Evolutionary conservation across 2,113 vertebrate genomes (phyloP).

Genomic region (Alosa alosa): DNA sequence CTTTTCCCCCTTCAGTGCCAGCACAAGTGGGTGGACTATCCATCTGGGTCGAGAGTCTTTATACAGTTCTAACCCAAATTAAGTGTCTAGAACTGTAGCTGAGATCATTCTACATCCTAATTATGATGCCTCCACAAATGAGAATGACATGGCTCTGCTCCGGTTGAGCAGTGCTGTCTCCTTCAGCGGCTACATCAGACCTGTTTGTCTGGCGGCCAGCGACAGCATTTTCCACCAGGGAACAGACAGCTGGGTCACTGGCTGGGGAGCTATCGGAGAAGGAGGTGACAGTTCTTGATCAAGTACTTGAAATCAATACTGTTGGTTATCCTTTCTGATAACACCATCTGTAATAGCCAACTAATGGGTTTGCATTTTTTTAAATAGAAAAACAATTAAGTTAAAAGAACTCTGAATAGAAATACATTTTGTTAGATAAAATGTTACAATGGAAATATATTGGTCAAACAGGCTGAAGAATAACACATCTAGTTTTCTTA

Average conservation of each 20-base stretch:
- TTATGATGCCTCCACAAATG: not conserved
- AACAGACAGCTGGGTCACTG: not conserved
- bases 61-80: not conserved
- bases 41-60: not conserved
- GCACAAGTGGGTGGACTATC: not conserved
- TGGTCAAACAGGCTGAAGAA: too few relatives aligned
- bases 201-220: conserved; percentile 2
- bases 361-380: too few relatives aligned
- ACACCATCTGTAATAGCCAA: too few relatives aligned
- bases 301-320: not conserved
- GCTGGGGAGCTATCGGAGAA: not conserved
- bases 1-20: not conserved
- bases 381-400: too few relatives aligned
- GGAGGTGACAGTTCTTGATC: conserved; percentile 1
- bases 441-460: too few relatives aligned
- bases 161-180: not conserved
- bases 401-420: too few relatives aligned
- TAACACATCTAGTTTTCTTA: too few relatives aligned
- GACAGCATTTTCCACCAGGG: not conserved
- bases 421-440: too few relatives aligned
- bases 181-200: not conserved
- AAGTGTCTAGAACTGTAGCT: not conserved
- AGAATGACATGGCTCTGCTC: conserved; percentile 3
- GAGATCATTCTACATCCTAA: not conserved
- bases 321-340: not conserved